A percentile compares a stretch with the other conserved stretches of the same genome.
Conservation (phyloP, 2,797 vertebrate species). For the Bryconaethiops microstoma region DNA sequence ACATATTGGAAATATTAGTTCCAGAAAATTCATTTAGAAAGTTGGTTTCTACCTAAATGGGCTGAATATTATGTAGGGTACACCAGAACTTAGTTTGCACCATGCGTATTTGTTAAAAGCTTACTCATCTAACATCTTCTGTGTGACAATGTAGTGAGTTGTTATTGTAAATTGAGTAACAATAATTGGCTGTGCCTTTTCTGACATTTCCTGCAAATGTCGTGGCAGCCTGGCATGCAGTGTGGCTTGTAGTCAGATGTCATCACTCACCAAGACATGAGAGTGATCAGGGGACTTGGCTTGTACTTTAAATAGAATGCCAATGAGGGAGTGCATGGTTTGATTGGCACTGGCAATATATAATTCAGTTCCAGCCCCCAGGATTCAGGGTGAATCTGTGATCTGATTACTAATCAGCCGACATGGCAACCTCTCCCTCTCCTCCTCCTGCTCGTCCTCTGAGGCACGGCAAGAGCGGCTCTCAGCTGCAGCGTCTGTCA, state of each 20-base stretch:
- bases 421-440: slow-evolving; percentile 54
- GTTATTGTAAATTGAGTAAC: slow-evolving; percentile 37
- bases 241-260: slow-evolving; percentile 52
- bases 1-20: neutral
- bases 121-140: slow-evolving; percentile 4
- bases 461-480: slow-evolving; percentile 48
- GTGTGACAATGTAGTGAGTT: slow-evolving; percentile 11
- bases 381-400: slow-evolving; percentile 58
- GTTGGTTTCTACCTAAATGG: neutral
- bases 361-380: slow-evolving; percentile 63
- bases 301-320: slow-evolving; percentile 62
- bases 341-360: slow-evolving; percentile 61
- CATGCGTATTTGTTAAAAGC: neutral
- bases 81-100: neutral
- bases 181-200: slow-evolving; percentile 45
- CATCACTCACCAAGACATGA: slow-evolving; percentile 47
- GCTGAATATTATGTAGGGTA: neutral
- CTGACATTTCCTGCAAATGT: slow-evolving; percentile 56
- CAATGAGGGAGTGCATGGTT: slow-evolving; percentile 52
- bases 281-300: slow-evolving; percentile 43
- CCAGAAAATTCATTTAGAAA: neutral
- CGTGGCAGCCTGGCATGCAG: slow-evolving; percentile 39
- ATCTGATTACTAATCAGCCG: slow-evolving; percentile 63
- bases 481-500: slow-evolving; percentile 58
- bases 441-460: slow-evolving; percentile 40